Percentiles rank a stretch among this genome's conserved stretches.
Conservation (phyloP, 2,888 invertebrate genomes). For the Osmoderma eremita region DNA sequence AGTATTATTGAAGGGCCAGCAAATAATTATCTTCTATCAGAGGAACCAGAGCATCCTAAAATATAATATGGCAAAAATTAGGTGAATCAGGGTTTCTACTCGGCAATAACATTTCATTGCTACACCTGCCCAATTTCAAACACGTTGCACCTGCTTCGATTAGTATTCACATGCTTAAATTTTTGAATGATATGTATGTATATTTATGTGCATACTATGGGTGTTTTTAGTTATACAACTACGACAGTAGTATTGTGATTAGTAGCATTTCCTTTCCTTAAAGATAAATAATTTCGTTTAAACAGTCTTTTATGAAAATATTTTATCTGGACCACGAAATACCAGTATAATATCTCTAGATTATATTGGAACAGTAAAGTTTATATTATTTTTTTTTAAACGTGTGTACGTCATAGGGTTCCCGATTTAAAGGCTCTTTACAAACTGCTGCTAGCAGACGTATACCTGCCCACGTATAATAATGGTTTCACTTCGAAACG, state of each 20-base stretch:
- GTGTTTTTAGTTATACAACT: no score
- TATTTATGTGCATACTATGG: not conserved
- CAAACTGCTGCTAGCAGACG: not conserved
- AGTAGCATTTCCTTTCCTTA: no score
- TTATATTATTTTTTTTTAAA: not conserved
- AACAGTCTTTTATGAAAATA: no score
- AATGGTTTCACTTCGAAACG: conserved; percentile 16
- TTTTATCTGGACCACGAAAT: no score
- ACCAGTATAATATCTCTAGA: not conserved
- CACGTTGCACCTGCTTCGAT: conserved; percentile 12
- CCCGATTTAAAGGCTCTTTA: conserved; percentile 11
- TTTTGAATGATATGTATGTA: not conserved
- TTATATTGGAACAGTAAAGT: not conserved
- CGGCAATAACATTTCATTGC: not conserved
- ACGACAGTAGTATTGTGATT: no score
- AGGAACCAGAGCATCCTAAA: no score
- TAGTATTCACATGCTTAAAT: not conserved
- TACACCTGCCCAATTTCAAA: conserved; percentile 21
- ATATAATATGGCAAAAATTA: no score
- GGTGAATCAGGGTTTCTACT: no score
- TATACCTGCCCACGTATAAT: conserved; percentile 20
- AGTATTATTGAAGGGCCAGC: no score
- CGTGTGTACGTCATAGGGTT: not conserved
- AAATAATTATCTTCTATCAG: no score
- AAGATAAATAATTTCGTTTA: no score